Evolutionary conservation across 2,888 invertebrate species (phyloP).

Genomic region (Idaea biselata): DNA sequence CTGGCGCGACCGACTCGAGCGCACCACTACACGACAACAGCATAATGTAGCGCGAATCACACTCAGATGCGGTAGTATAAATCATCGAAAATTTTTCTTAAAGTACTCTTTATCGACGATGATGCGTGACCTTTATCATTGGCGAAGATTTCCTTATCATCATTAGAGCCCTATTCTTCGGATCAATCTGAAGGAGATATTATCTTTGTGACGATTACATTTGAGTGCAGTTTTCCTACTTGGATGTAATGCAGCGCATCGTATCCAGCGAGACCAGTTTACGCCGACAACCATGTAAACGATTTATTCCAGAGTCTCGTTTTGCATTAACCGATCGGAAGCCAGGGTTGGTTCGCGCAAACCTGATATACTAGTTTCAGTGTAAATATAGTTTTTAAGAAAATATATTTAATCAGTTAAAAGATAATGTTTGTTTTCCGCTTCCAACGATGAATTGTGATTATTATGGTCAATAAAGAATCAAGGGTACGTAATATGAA

Average conservation of each 20-base stretch:
- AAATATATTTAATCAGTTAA: slow-evolving; percentile 7
- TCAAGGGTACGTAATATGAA: slow-evolving; percentile 6
- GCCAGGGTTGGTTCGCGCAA: slow-evolving; percentile 62
- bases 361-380: slow-evolving; percentile 11
- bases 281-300: slow-evolving; percentile 81
- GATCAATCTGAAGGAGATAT: slow-evolving; percentile 2
- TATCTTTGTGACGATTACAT: slow-evolving; percentile 33
- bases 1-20: slow-evolving; percentile 15
- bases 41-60: slow-evolving; percentile 51
- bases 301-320: slow-evolving; percentile 77
- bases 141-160: not conserved
- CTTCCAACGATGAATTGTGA: not conserved
- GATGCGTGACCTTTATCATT: not conserved
- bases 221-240: slow-evolving; percentile 56
- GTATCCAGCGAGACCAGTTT: slow-evolving; percentile 73
- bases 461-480: not conserved
- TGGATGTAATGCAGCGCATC: slow-evolving; percentile 41
- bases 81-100: not conserved
- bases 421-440: not conserved
- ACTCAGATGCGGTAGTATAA: slow-evolving; percentile 59
- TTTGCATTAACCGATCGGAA: slow-evolving; percentile 77
- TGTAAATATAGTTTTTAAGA: slow-evolving; percentile 10
- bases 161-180: not conserved
- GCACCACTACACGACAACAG: slow-evolving; percentile 40
- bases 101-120: not conserved